Evolutionary conservation across 2,797 vertebrate genomes (phyloP).

Genomic region (Thalassophryne amazonica): DNA sequence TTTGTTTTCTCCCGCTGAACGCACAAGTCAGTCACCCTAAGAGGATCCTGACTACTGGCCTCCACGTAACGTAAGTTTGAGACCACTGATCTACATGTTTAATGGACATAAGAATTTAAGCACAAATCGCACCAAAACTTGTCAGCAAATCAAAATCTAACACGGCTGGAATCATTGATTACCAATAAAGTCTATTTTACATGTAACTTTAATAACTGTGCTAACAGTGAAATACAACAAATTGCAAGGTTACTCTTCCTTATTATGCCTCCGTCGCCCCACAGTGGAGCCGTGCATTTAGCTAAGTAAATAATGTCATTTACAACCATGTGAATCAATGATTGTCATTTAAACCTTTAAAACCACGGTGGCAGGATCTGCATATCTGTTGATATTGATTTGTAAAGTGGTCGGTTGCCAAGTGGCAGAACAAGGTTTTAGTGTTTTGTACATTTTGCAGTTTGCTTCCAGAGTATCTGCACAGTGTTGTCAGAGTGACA

Average conservation of each 20-base stretch:
- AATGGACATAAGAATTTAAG: background rate
- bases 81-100: background rate
- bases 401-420: slow-evolving; percentile 33
- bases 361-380: slow-evolving; percentile 51
- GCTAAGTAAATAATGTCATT: slow-evolving; percentile 28
- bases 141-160: slow-evolving; percentile 5
- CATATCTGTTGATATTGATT: slow-evolving; percentile 60
- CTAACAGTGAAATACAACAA: slow-evolving; percentile 27
- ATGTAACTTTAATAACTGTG: slow-evolving; percentile 1
- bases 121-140: background rate
- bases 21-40: too few species aligned
- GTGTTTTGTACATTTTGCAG: background rate
- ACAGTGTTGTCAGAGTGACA: background rate
- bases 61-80: too few species aligned
- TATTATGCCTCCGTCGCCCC: slow-evolving; percentile 12
- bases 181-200: slow-evolving; percentile 16
- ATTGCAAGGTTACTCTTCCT: slow-evolving; percentile 15
- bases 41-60: too few species aligned
- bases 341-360: slow-evolving; percentile 64
- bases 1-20: too few species aligned
- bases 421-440: slow-evolving; percentile 38
- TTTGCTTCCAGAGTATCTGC: background rate
- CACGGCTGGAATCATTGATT: background rate
- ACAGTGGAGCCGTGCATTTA: slow-evolving; percentile 9
- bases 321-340: slow-evolving; percentile 53